These are phyloP conservation scores for Ichneumoninae sp. DNA, from an alignment of 2,888 invertebrate genomes.

Conservation along the genomic window DNA sequence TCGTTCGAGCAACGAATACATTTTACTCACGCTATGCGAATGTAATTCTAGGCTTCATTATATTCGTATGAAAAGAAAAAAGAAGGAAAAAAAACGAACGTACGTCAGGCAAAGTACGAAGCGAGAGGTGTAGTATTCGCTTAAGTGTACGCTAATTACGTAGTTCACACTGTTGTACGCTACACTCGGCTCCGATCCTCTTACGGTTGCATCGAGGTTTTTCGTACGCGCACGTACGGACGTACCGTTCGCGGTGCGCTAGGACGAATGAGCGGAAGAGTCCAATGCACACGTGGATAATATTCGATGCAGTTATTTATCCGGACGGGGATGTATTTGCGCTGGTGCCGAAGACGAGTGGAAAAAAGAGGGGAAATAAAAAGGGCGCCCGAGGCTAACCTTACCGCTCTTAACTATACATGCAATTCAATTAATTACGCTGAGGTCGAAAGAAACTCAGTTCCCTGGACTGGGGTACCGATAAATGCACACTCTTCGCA, in stretches of 20 bases:
- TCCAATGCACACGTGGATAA: constrained; percentile 7
- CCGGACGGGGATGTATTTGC: background rate
- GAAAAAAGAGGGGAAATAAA: background rate
- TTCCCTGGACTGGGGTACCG: background rate
- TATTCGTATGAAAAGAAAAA: constrained; percentile 68
- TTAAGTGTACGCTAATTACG: constrained; percentile 75
- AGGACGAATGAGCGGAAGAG: background rate
- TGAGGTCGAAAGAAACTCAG: constrained; percentile 16
- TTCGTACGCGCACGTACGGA: background rate
- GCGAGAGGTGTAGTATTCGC: constrained; percentile 58
- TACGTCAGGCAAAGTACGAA: constrained; percentile 51
- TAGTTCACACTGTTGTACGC: constrained; percentile 70
- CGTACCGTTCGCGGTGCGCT: background rate
- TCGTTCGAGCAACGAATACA: constrained; percentile 66
- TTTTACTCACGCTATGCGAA: constrained; percentile 73
- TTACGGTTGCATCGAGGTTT: constrained; percentile 29
- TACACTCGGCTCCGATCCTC: constrained; percentile 44
- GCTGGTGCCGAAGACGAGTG: constrained; percentile 5
- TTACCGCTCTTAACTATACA: constrained; percentile 5
- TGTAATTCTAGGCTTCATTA: constrained; percentile 76
- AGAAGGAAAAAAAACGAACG: constrained; percentile 58
- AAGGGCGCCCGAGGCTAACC: background rate
- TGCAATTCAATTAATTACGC: constrained; percentile 15
- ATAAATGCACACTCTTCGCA: background rate
- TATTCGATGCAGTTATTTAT: constrained; percentile 19